Base-by-base conservation (phyloP, 2,797 vertebrate species). In the Sebastolobus altivelis region DNA sequence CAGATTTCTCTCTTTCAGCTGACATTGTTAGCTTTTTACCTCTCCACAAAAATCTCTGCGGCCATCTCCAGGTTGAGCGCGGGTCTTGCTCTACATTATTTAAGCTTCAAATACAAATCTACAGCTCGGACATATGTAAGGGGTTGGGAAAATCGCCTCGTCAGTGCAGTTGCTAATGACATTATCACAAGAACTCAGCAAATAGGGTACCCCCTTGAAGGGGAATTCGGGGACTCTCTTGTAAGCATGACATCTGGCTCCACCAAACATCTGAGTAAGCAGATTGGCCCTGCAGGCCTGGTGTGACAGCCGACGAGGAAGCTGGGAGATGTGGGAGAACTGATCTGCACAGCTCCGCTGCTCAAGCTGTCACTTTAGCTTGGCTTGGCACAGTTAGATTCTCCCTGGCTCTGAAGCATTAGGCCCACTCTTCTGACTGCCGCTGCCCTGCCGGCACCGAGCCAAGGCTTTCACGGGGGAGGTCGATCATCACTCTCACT, bases 241-340 rank as follows among this genome's bases (percentile, higher is more conserved):
- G 86, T 76, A 86, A 92, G 88, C 80, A 46, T 79, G 91, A 90
- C 91, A 94, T 93, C 93, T 92, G 93, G 91, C 91, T 93, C 82
- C 88, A 88, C 79, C 88, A 89, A 94, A 95, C 94, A 95, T 94
- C 90, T 90, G 93, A 95, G 87, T 88, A 92, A 94, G 93, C 95
- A 95, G 92, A 94, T 93, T 92, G 93, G 92, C 91, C 92, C 91
- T 84, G 88, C 82, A 86, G 92, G 91, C 87, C 91, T 77, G 86
- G 82, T 82, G 90, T 87, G 91, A 89, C 91, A 92, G 91, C 74
- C 77, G 84, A 91, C 69, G 86, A 91, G 89, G 90, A 93, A 87
- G 91, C 85, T 83, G 88, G 91, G 89, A 91, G 93, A 94, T 86
- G 87, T 81, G 86, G 83, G 87, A 88, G 88, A 89, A 87, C 72